Evolutionary conservation across 2,888 invertebrate genomes (phyloP).

Genomic region (Drosophila paramelanica): DNA sequence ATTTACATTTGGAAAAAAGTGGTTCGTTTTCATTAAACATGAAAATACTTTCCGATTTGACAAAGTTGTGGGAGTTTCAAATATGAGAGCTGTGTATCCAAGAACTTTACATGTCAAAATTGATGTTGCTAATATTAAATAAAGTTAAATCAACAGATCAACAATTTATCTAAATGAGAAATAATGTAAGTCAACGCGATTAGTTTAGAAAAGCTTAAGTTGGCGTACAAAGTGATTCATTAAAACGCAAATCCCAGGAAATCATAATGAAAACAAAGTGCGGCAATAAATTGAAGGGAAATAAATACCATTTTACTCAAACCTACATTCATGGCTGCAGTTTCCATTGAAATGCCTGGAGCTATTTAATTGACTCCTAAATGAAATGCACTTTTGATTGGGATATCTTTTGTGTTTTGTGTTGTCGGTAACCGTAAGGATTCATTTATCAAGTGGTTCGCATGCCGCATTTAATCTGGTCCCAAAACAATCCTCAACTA

Average conservation of each 20-base stretch:
- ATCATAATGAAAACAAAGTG: constrained; percentile 4
- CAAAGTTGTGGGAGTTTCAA: too few relatives aligned
- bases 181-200: background rate
- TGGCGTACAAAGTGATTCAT: background rate
- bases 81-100: too few relatives aligned
- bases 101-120: too few relatives aligned
- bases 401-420: constrained; percentile 9
- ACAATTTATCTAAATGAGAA: too few relatives aligned
- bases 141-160: background rate
- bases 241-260: background rate
- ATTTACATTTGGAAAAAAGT: too few relatives aligned
- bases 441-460: constrained; percentile 53
- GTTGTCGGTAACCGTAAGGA: constrained; percentile 39
- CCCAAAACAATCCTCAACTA: constrained; percentile 48
- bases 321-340: background rate
- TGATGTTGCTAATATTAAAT: too few relatives aligned
- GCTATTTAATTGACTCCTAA: constrained; percentile 28
- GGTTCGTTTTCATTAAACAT: too few relatives aligned
- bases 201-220: background rate
- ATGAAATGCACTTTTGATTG: constrained; percentile 14
- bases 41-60: too few relatives aligned
- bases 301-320: background rate
- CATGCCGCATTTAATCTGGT: constrained; percentile 38
- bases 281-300: background rate
- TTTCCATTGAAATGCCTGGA: constrained; percentile 19